These are phyloP conservation scores for Drosophila lutescens DNA, from an alignment of 2,888 invertebrate species.

Conservation along the genomic window DNA sequence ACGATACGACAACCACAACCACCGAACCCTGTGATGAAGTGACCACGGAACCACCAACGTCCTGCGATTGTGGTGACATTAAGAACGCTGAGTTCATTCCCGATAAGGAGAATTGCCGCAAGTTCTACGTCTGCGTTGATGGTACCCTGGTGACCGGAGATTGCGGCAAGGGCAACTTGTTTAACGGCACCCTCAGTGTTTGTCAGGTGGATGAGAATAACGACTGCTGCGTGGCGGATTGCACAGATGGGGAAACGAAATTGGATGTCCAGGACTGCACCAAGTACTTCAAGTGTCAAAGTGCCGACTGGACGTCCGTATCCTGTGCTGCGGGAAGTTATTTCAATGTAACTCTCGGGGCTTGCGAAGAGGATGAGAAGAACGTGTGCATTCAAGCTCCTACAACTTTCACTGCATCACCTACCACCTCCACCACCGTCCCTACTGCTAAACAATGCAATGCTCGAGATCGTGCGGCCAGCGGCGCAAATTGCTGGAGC, in stretches of 20 bases:
- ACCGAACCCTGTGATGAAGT: conserved; percentile 16
- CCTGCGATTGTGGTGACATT: conserved; percentile 54
- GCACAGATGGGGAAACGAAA: conserved; percentile 8
- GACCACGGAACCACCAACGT: conserved; percentile 30
- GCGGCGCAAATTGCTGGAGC: conserved; percentile 48
- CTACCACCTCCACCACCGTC: not conserved
- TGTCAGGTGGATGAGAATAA: conserved; percentile 41
- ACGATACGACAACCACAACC: conserved; percentile 13
- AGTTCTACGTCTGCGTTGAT: conserved; percentile 65
- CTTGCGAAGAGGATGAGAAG: conserved; percentile 40
- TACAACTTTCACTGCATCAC: not conserved
- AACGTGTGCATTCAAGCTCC: conserved; percentile 38
- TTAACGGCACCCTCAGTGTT: conserved; percentile 23
- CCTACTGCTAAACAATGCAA: conserved; percentile 12
- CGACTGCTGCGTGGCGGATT: conserved; percentile 44
- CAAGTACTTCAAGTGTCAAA: conserved; percentile 40
- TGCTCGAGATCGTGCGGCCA: conserved; percentile 15
- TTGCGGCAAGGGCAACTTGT: conserved; percentile 70
- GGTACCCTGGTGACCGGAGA: conserved; percentile 61
- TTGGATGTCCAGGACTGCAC: conserved; percentile 36
- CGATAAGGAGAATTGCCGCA: conserved; percentile 59
- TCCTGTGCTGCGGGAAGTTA: conserved; percentile 51
- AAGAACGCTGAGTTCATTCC: conserved; percentile 59
- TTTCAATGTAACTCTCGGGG: conserved; percentile 20
- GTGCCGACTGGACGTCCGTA: conserved; percentile 45